These are phyloP conservation scores for Amphipoea oculea DNA, from an alignment of 2,888 invertebrate genomes.

Conservation along the genomic window DNA sequence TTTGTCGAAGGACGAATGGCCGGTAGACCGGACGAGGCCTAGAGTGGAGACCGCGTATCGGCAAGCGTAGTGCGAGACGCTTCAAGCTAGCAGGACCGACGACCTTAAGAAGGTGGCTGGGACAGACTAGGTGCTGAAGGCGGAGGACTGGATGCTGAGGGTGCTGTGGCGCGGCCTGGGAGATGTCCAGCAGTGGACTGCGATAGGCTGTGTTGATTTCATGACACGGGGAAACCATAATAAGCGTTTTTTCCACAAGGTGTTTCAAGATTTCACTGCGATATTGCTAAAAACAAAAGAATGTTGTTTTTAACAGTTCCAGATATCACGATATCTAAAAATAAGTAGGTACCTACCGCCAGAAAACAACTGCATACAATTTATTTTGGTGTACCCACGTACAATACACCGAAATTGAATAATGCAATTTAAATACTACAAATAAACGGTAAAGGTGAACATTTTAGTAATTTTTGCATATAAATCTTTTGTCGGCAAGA, in stretches of 20 bases:
- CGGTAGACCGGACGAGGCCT: background rate
- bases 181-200: background rate
- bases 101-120: background rate
- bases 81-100: background rate
- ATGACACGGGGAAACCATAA: background rate
- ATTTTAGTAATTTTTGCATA: conserved; percentile 73
- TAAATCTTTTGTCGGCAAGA: conserved; percentile 72
- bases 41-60: background rate
- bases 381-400: conserved; percentile 47
- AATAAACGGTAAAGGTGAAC: conserved; percentile 63
- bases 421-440: conserved; percentile 65
- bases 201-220: background rate
- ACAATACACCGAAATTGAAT: conserved; percentile 65
- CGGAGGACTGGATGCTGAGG: background rate
- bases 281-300: conserved; percentile 13
- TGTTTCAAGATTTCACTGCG: background rate
- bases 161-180: background rate
- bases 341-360: conserved; percentile 1
- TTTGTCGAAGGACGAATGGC: background rate
- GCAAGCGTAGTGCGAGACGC: background rate
- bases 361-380: conserved; percentile 23
- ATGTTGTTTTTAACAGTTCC: background rate
- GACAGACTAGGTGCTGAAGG: background rate
- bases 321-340: conserved; percentile 8
- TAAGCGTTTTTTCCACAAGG: too few species aligned